Evolutionary conservation across 2,888 invertebrate genomes (phyloP), one percentile per base, ranked within the genome.

Genomic region (Drosophila percnosoma): DNA sequence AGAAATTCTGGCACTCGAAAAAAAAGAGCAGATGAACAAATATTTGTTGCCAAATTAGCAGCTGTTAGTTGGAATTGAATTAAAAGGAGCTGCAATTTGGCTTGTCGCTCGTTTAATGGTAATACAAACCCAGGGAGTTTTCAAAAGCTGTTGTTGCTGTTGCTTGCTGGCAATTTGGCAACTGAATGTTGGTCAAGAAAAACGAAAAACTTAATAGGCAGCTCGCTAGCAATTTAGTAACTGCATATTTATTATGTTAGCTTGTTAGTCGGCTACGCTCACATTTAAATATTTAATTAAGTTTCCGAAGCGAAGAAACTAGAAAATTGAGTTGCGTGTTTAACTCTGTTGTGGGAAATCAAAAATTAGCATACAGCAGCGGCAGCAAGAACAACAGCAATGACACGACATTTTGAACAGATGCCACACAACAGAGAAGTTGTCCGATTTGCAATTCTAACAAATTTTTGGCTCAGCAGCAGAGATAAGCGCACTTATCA

Each of bases 231-330:
- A 69, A 80, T 68, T 67, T 67, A 45, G 59, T 69, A 77, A 70
- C 67, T 79, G 58, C 53, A 61, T 70, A 64, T 67, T 33, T 42
- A 27, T 51, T 48, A 21, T 48, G 34, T 52, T 34, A 40, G n/a
- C 38, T 53, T 34, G 36, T 60, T 57, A 57, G 49, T 51, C 57
- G 40, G 38, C 49, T 62, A 42, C 73, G 81, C 60, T 72, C 68
- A 72, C 67, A 80, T 80, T 80, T 80, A 78, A 78, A 80, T 80
- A 74, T 82, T 80, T 80, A 72, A 80, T 80, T 82, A 78, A 62
- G 68, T 67, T 71, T 70, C 59, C 40, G 63, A 68, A 53, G 42
- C 13, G 15, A 57, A 24, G 58, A 54, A 66, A 61, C 42, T 48
- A 67, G 27, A 45, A 62, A 64, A 62, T 54, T 54, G 34, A 21